Conservation (phyloP, 2,113 vertebrate genomes). For the Chitala chitala region DNA sequence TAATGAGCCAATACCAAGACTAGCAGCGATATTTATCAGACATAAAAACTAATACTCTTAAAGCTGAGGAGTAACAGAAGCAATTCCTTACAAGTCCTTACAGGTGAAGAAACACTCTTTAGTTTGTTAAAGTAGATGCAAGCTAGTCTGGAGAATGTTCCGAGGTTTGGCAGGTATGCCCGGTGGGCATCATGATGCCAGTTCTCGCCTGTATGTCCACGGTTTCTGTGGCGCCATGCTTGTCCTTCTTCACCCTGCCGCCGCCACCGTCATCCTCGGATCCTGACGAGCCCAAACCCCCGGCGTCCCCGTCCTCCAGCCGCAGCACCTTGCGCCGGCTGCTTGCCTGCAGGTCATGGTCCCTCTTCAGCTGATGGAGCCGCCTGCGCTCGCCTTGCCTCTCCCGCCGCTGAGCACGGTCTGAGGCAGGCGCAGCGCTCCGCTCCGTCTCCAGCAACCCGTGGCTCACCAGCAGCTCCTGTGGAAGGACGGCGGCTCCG, state of each 20-base stretch:
- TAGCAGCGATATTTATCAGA: no score
- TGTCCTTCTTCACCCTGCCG: slow-evolving; percentile 38
- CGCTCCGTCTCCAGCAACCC: slow-evolving; percentile 57
- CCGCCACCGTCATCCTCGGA: slow-evolving; percentile 49
- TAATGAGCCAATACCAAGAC: no score
- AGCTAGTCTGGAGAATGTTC: no score
- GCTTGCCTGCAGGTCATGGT: slow-evolving; percentile 58
- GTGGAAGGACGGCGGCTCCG: not conserved
- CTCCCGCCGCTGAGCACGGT: slow-evolving; percentile 58
- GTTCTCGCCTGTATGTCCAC: slow-evolving; percentile 80
- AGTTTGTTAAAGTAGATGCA: no score
- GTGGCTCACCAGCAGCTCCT: slow-evolving; percentile 76
- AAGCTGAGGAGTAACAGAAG: not conserved
- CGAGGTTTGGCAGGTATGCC: no score
- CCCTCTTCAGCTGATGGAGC: slow-evolving; percentile 71
- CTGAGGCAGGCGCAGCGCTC: slow-evolving; percentile 19
- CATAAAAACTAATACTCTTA: no score
- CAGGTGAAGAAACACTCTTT: no score
- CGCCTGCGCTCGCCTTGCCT: slow-evolving; percentile 62
- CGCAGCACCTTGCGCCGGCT: slow-evolving; percentile 69
- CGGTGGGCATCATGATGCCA: no score
- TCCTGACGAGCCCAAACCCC: slow-evolving; percentile 47
- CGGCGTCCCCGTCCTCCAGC: slow-evolving; percentile 60
- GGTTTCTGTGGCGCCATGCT: slow-evolving; percentile 30
- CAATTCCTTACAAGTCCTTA: no score